These are phyloP conservation scores for Dicranocentrus wangi DNA, from an alignment of 2,888 invertebrate genomes.

Conservation along the genomic window DNA sequence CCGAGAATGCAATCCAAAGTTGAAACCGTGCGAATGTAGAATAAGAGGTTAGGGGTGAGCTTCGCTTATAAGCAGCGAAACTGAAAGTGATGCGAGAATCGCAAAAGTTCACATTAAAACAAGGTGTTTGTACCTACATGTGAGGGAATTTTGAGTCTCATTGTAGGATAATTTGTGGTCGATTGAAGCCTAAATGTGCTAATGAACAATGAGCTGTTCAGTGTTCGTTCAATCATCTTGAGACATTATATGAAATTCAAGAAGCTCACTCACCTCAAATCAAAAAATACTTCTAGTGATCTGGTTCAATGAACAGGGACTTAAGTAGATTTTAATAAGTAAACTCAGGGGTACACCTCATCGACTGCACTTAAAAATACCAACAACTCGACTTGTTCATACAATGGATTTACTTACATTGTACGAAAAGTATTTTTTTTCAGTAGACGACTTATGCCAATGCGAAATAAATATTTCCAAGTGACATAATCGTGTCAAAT, in stretches of 20 bases:
- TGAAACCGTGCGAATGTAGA: conserved; percentile 56
- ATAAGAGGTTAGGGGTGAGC: neutral
- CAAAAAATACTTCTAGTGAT: neutral
- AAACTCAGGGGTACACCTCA: conserved; percentile 29
- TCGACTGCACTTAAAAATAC: no score
- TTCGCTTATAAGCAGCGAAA: neutral
- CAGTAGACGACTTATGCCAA: no score
- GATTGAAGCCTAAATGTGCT: conserved; percentile 11
- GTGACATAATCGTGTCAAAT: conserved; percentile 23
- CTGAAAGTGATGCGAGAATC: conserved; percentile 2
- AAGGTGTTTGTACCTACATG: neutral
- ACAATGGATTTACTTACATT: no score
- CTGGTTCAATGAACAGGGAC: conserved; percentile 2
- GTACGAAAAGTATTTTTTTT: no score
- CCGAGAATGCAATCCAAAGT: conserved; percentile 17
- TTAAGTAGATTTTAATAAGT: conserved; percentile 20
- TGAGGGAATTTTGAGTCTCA: neutral
- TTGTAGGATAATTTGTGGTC: neutral
- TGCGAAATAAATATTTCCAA: conserved; percentile 13
- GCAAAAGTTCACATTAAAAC: neutral
- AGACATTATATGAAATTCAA: neutral
- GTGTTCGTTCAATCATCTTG: conserved; percentile 18
- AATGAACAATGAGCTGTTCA: conserved; percentile 29
- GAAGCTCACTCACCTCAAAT: conserved; percentile 12
- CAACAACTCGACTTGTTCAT: no score